Evolutionary conservation across 2,113 vertebrate species (phyloP), one percentile per base, ranked within the genome.

Genomic region (Centrocercus urophasianus): DNA sequence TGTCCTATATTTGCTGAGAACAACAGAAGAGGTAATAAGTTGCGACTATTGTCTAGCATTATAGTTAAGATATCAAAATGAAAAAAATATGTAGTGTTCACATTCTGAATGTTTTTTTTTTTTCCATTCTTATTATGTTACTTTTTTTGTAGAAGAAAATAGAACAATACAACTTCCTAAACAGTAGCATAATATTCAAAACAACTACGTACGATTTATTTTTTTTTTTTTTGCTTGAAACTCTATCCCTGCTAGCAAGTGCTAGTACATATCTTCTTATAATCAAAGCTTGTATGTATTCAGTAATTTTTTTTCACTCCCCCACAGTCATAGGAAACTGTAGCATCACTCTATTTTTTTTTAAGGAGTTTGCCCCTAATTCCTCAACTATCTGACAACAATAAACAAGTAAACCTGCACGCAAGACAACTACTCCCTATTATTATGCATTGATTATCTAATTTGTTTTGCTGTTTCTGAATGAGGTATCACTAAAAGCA

Each of bases 391-490:
- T 48, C 24, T 24, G 34, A 27, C 64, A 21, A 73, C 50, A 82
- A 76, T 93, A 70, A 91, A 91, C 22, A 64, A 19, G 48, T 38
- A 88, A 94, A 20, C 45, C 34, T 59, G 32, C 47, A 45, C 15
- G 65, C 8, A 76, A 88, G 54, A 13, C 59, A 89, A 89, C 61
- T 50, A 32, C 9, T 12, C 56, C 56, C 30, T 69, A 78, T 22
- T 67, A 22, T 75, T 90, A 5, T 76, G 6, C 73, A 90, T 70
- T 85, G 82, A 89, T 93, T 76, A 56, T 82, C 27, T 65, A 69
- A 85, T 77, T 91, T 11, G 61, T 76, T 79, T 20, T 65, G 66
- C 57, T 66, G 19, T 70, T 93, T 93, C 86, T 92, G n/a, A 60
- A 72, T 72, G 79, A 88, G 8, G 6, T 19, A 69, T 74, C 32